These are phyloP conservation scores for Burhinus bistriatus DNA, from an alignment of 2,113 vertebrate species.

Conservation along the genomic window DNA sequence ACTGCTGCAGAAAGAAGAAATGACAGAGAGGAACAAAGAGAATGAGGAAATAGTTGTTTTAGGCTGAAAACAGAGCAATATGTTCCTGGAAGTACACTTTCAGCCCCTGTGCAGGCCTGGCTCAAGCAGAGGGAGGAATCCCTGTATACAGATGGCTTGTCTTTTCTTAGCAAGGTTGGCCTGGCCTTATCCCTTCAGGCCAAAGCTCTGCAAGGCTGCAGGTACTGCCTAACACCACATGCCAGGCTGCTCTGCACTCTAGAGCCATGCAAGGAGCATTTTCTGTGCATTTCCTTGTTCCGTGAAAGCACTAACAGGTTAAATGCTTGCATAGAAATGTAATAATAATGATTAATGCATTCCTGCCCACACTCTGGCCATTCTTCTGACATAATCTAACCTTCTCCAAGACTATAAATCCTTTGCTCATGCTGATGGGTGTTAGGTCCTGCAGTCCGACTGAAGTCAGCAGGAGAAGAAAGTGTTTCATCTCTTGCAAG, in stretches of 20 bases:
- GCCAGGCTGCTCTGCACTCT: neutral
- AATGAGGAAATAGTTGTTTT: constrained; percentile 49
- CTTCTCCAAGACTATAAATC: neutral
- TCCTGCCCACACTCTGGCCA: neutral
- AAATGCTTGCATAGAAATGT: constrained; percentile 13
- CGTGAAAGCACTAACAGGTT: neutral
- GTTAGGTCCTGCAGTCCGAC: neutral
- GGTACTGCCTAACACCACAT: neutral
- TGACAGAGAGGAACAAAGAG: constrained; percentile 48
- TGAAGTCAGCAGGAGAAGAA: neutral
- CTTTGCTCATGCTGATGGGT: neutral
- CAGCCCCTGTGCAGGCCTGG: neutral
- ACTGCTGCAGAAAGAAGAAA: constrained; percentile 50
- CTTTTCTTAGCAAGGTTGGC: neutral
- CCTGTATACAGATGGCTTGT: neutral
- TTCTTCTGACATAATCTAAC: neutral
- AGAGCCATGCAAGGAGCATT: neutral
- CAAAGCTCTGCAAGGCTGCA: neutral
- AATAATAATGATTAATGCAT: neutral
- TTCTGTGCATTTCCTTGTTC: neutral
- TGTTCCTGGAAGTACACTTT: constrained; percentile 57
- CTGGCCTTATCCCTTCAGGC: neutral
- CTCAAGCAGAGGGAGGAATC: neutral
- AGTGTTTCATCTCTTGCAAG: neutral
- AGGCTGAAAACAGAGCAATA: constrained; percentile 11